Conservation (phyloP, 2,888 invertebrate species). For the Calephelis perditalis region DNA sequence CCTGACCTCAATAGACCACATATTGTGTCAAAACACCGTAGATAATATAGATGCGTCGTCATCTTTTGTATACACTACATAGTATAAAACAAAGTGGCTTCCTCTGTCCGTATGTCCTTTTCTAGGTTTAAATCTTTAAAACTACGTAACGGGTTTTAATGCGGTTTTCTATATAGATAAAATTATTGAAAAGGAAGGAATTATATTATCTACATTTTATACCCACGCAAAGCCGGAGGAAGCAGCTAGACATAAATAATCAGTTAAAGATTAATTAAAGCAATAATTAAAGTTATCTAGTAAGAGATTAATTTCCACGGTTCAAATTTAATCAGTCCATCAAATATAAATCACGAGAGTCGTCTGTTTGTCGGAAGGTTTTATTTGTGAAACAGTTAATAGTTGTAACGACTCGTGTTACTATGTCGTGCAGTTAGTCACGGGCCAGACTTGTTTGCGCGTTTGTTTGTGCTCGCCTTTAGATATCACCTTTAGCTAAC, state of each 20-base stretch:
- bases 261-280: not conserved
- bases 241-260: not conserved
- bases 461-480: conserved; percentile 3
- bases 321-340: conserved; percentile 4
- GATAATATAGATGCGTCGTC: no score
- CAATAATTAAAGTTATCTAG: not conserved
- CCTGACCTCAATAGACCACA: no score
- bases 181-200: not conserved
- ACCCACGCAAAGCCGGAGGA: not conserved
- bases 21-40: no score
- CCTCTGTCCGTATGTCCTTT: no score
- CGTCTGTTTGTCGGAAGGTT: conserved; percentile 4
- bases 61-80: no score
- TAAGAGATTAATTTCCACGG: conserved; percentile 1
- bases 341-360: conserved; percentile 4
- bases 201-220: not conserved
- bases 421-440: not conserved
- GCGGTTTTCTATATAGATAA: not conserved
- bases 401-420: conserved; percentile 5
- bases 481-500: not conserved
- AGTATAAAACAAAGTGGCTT: no score
- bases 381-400: conserved; percentile 10
- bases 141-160: no score
- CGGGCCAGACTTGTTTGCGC: not conserved
- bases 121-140: no score